These are phyloP conservation scores for Uromys caudimaculatus DNA, from an alignment of 2,797 vertebrate species.

Conservation along the genomic window DNA sequence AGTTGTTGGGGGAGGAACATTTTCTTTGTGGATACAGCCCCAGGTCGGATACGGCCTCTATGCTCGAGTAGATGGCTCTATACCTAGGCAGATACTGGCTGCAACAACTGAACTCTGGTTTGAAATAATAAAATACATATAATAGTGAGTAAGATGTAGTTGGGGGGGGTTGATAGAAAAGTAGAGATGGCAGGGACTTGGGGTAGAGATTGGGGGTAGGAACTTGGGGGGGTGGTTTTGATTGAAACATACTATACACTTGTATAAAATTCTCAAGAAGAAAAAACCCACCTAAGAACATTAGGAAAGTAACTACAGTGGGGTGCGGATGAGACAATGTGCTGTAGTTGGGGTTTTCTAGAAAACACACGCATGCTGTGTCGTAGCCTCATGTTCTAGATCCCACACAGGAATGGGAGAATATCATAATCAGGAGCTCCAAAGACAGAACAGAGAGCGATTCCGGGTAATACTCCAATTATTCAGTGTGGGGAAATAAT, in stretches of 20 bases:
- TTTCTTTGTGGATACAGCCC: background rate
- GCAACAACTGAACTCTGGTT: background rate
- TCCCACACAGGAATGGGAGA: background rate
- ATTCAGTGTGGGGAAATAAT: slow-evolving; percentile 22
- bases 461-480: slow-evolving; percentile 25
- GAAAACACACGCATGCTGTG: accelerated
- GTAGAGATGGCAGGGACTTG: background rate
- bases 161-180: background rate
- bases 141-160: too few relatives aligned
- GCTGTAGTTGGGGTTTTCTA: background rate
- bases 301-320: background rate
- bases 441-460: background rate
- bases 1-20: too few relatives aligned
- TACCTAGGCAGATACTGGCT: background rate
- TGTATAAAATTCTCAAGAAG: background rate
- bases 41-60: background rate
- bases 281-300: background rate
- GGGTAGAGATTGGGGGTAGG: background rate
- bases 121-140: background rate
- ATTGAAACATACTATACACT: background rate
- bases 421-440: background rate
- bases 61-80: background rate
- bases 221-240: background rate
- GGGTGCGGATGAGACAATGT: background rate
- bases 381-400: background rate